Base-by-base conservation (phyloP, 2,888 invertebrate genomes). In the Serrognathus titanus region DNA sequence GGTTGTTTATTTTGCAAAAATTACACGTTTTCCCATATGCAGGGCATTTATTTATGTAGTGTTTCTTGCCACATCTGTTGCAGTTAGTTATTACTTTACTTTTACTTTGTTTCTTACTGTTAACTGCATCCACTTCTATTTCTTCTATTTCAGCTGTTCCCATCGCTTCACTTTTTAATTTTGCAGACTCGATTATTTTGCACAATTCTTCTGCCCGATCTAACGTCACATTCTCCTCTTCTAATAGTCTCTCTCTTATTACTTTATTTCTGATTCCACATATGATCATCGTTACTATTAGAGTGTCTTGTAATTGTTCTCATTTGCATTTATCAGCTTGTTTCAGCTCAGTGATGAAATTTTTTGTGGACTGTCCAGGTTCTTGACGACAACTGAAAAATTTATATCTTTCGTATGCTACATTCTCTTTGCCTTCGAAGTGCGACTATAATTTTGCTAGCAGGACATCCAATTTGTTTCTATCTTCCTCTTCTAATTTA, bases 371-470 rank as follows among this genome's bases (percentile, higher is more conserved):
- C 54, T 69, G 60, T 13, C 54, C 60, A 10, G 48, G 37, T 36
- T 56, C 20, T 48, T 68, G 63, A 24, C 55, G 57, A 2, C 37
- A 53, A 8, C 52, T 59, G 52, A 66, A 66, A n/a, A 66, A 66
- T 51, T 64, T 51, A 40, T 62, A 60, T 31, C 64, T 48, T 46
- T 65, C 63, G 43, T 59, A 62, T 1, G 59, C 50, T 3, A 60
- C 3, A 53, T 65, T 66, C 53, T 63, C 55, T 57, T 63, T 65
- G 2, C 65, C 63, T 49, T 57, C 12, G 54, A 64, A 68, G 48
- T 66, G 60, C 6, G 45, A 55, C 49, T 66, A 63, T 51, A 66
- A 69, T 48, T 64, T 61, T 45, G 12, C 16, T 16, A 66, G 16
- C 5, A 68, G 38, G 7, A 16, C n/a, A 9, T 45, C 7, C 11